These are phyloP conservation scores for Volucella inflata DNA, from an alignment of 2,888 invertebrate genomes.

Conservation along the genomic window DNA sequence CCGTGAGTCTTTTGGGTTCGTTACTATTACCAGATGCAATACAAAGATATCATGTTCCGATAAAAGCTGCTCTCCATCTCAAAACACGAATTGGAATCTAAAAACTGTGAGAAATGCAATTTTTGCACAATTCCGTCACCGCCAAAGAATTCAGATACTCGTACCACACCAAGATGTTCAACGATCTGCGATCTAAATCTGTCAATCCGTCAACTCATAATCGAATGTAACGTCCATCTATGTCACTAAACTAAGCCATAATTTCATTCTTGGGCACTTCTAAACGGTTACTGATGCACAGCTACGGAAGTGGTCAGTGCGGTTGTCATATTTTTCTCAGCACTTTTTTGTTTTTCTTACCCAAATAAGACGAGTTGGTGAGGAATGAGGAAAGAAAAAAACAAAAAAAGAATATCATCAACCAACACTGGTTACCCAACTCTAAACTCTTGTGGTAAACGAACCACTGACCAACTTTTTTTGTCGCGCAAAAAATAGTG, in stretches of 20 bases:
- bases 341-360: neutral
- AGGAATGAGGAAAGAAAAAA: conserved; percentile 3
- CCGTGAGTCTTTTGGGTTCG: too few relatives aligned
- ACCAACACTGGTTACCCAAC: conserved; percentile 64
- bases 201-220: too few relatives aligned
- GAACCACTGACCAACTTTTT: conserved; percentile 74
- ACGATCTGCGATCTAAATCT: neutral
- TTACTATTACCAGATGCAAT: too few relatives aligned
- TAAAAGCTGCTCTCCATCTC: too few relatives aligned
- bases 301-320: conserved; percentile 48
- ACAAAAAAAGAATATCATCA: conserved; percentile 3
- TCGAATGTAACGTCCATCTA: too few relatives aligned
- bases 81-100: too few relatives aligned
- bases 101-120: too few relatives aligned
- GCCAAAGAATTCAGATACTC: conserved; percentile 10
- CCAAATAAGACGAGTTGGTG: conserved; percentile 9
- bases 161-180: conserved; percentile 8
- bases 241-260: too few relatives aligned
- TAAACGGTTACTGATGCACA: too few relatives aligned
- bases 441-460: conserved; percentile 42
- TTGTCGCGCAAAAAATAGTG: conserved; percentile 46
- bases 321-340: neutral
- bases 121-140: too few relatives aligned
- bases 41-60: too few relatives aligned
- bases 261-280: too few relatives aligned